Percentiles rank a stretch among this genome's conserved stretches.
These are phyloP conservation scores for Drosophila eugracilis DNA, from an alignment of 1,140 invertebrate genomes.

Conservation along the genomic window DNA sequence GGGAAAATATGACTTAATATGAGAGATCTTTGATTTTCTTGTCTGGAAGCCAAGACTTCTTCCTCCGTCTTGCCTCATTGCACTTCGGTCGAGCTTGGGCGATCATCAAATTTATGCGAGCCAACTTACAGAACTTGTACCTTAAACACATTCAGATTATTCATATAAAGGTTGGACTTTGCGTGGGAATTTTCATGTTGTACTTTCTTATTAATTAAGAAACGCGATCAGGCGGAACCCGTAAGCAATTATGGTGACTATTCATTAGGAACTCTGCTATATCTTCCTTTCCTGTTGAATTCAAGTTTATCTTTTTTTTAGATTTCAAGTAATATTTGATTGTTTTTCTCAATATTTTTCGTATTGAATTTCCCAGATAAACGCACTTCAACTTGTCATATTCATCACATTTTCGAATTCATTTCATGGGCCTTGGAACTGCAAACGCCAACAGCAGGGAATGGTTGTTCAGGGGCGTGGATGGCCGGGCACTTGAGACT, in stretches of 20 bases:
- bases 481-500: constrained; percentile 11
- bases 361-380: constrained; percentile 53
- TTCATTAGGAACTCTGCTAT: constrained; percentile 4
- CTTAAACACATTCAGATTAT: constrained; percentile 26
- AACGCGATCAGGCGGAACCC: constrained; percentile 51
- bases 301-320: too few species aligned
- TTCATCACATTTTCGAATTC: constrained; percentile 45
- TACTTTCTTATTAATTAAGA: constrained; percentile 57
- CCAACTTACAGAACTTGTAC: constrained; percentile 32
- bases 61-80: constrained; percentile 47
- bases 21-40: constrained; percentile 45
- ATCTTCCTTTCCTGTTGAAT: background rate
- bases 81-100: constrained; percentile 62
- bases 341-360: constrained; percentile 16
- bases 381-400: constrained; percentile 71
- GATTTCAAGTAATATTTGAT: background rate
- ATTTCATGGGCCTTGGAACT: constrained; percentile 65
- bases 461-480: background rate
- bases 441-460: constrained; percentile 45
- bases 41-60: constrained; percentile 42
- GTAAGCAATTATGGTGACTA: constrained; percentile 23
- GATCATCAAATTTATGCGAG: constrained; percentile 69
- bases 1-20: constrained; percentile 30
- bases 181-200: constrained; percentile 62
- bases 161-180: constrained; percentile 42